A percentile compares a stretch with the other conserved stretches of the same genome.
These are phyloP conservation scores for Ectemnius continuus DNA, from an alignment of 2,888 invertebrate species.

Conservation along the genomic window DNA sequence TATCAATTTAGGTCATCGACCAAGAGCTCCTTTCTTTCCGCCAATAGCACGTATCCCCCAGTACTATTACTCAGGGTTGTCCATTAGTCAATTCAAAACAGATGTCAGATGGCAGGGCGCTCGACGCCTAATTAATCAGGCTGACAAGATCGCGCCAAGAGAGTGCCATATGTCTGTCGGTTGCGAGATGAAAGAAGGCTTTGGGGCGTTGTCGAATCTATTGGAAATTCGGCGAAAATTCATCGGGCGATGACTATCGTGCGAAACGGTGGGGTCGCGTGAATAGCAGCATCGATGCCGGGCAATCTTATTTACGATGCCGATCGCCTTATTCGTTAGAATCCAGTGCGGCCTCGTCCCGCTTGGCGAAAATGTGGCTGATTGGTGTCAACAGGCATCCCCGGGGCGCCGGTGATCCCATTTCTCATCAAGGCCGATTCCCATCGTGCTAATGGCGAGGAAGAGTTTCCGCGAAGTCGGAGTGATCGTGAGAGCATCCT, in stretches of 20 bases:
- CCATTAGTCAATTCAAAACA: constrained; percentile 4
- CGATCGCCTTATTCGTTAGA: constrained; percentile 33
- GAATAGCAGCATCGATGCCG: background rate
- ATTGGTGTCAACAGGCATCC: constrained; percentile 45
- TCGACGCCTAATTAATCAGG: background rate
- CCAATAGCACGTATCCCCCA: background rate
- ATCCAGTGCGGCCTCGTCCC: constrained; percentile 29
- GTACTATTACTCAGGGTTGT: no score
- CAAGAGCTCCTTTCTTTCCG: background rate
- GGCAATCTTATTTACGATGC: constrained; percentile 4
- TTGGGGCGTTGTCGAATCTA: background rate
- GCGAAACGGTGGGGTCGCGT: background rate
- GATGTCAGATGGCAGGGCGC: background rate
- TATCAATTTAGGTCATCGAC: constrained; percentile 7
- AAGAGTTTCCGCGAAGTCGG: constrained; percentile 41
- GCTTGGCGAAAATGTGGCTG: constrained; percentile 28
- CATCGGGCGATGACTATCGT: background rate
- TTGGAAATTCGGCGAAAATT: background rate
- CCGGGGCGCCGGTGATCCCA: constrained; percentile 47
- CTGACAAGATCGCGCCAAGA: background rate
- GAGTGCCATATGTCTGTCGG: background rate
- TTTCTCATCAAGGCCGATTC: constrained; percentile 53
- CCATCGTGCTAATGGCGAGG: constrained; percentile 36
- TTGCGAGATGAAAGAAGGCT: background rate
- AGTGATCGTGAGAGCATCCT: constrained; percentile 2